Evolutionary conservation across 1,140 invertebrate species (phyloP).

Genomic region (Drusus annulatus): DNA sequence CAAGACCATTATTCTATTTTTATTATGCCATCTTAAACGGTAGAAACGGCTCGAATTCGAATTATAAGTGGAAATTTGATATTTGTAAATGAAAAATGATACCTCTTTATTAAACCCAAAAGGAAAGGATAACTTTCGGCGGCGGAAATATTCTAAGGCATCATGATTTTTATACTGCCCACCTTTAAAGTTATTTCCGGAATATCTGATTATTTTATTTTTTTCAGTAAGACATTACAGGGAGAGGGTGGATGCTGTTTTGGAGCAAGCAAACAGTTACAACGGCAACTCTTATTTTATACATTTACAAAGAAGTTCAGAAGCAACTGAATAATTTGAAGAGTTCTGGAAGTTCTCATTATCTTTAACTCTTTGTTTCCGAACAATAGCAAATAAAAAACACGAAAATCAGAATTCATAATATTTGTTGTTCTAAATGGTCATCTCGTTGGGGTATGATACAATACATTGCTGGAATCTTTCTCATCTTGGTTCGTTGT

Average conservation of each 20-base stretch:
- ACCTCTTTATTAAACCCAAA: neutral
- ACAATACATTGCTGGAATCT: constrained; percentile 17
- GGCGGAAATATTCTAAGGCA: no score
- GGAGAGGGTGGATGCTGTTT: no score
- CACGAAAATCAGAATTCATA: neutral
- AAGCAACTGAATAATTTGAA: no score
- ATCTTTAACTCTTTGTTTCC: no score
- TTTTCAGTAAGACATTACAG: no score
- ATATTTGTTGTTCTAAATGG: neutral
- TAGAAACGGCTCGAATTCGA: constrained; percentile 8
- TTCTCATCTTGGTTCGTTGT: neutral
- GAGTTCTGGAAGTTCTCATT: no score
- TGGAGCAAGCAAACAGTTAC: no score
- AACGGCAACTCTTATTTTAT: no score
- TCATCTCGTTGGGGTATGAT: constrained; percentile 20
- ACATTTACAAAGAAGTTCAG: no score
- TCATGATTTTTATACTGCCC: no score
- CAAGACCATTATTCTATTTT: constrained; percentile 48
- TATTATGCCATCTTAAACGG: constrained; percentile 46
- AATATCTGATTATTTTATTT: no score
- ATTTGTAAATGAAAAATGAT: constrained; percentile 26
- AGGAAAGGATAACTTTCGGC: neutral
- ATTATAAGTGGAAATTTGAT: constrained; percentile 21
- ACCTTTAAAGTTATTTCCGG: no score
- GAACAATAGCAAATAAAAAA: neutral